Evolutionary conservation across 1,140 invertebrate species (phyloP).

Genomic region (Nasonia giraulti): DNA sequence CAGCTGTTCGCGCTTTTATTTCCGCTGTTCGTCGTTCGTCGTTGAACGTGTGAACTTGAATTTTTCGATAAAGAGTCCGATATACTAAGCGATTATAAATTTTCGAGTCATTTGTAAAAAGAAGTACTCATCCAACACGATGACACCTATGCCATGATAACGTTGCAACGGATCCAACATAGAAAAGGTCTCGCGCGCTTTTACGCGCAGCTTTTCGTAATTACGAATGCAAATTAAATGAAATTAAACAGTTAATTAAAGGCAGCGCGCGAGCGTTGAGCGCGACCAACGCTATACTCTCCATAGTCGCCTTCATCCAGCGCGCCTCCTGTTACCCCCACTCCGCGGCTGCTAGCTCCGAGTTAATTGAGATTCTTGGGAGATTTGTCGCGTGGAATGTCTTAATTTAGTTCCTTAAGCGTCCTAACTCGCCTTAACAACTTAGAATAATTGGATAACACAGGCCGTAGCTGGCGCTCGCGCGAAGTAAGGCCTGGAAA

Average conservation of each 20-base stretch:
- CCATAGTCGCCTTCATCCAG: not conserved
- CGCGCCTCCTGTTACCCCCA: not conserved
- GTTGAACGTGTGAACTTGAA: no score
- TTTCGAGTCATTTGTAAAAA: no score
- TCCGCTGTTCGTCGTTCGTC: no score
- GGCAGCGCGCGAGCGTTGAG: conserved; percentile 17
- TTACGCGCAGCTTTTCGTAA: conserved; percentile 60
- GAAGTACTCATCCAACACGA: no score
- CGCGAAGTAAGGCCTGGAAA: conserved; percentile 5
- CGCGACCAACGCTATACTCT: not conserved
- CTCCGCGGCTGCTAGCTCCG: conserved; percentile 52
- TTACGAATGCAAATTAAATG: conserved; percentile 72
- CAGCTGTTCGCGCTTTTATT: no score
- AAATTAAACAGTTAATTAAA: conserved; percentile 76
- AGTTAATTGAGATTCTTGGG: conserved; percentile 76
- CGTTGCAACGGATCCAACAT: no score
- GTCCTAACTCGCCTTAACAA: conserved; percentile 75
- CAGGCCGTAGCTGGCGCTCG: conserved; percentile 53
- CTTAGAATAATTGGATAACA: conserved; percentile 75
- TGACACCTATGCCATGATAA: no score
- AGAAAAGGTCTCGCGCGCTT: not conserved
- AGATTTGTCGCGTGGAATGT: conserved; percentile 75
- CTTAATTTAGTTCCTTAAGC: conserved; percentile 75
- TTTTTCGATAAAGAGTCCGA: no score
- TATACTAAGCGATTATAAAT: no score